Evolutionary conservation across 2,888 invertebrate genomes (phyloP), one percentile per base, ranked within the genome.

Genomic region (Andrena hattorfiana): DNA sequence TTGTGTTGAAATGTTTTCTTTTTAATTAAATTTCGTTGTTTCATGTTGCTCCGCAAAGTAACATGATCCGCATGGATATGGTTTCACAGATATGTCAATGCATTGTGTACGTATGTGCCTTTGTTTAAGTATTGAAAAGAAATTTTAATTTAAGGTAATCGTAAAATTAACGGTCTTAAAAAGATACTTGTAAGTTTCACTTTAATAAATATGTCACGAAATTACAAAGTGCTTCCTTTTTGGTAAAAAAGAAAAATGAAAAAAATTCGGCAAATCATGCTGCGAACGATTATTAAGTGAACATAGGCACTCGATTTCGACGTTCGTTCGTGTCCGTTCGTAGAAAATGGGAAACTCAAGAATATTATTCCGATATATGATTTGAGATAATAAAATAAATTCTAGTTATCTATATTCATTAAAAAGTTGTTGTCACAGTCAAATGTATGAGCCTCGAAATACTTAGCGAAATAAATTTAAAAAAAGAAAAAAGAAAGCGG

Each of bases 51-150:
- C 30, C 32, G 48, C 60, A 54, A 77, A 77, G 30, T 74, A 75
- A 71, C 51, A 68, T 26, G 35, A n/a, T n/a, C n/a, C n/a, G n/a
- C n/a, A n/a, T n/a, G n/a, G n/a, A 59, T 51, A 83, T 81, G 81
- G 54, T 77, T 87, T 87, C 62, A 54, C 67, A 35, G 64, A 79
- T 72, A 75, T 71, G 59, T 78, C 42, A 30, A 74, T 64, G 77
- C 79, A 78, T 64, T 69, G 63, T 81, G 70, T 75, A 70, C 78
- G 80, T 85, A 85, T 16, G 83, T 87, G 79, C 79, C 81, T 84
- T 84, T 82, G 69, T 85, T 87, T 80, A 74, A 79, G 73, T 84
- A 84, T 76, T 86, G 75, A 78, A 78, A 66, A 59, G 67, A 77
- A 20, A 23, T 63, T 76, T 86, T 86, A 78, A 68, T 83, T 86